phyloP scores from a whole-genome alignment of 2,797 vertebrate species.

The Brachyrhaphis roseni region DNA sequence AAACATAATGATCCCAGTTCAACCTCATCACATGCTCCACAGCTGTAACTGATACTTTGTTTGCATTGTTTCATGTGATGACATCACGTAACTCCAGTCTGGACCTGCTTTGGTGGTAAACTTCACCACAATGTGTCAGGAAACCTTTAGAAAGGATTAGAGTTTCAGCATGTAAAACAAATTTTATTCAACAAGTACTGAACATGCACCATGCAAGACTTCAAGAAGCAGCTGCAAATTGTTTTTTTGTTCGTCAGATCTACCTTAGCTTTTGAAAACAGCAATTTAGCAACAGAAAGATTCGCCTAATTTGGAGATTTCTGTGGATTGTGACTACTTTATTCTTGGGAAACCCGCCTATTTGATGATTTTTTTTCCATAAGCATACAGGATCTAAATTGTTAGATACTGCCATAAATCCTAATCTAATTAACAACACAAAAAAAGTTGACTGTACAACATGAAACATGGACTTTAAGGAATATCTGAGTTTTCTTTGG shows the following conservation, averaged over 20 bases:
- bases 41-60: constrained; percentile 43
- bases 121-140: constrained; percentile 27
- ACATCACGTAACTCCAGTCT: constrained; percentile 57
- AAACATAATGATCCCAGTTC: constrained; percentile 25
- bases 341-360: too few species aligned
- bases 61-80: constrained; percentile 49
- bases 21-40: constrained; percentile 29
- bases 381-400: background rate
- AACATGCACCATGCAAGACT: background rate
- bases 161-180: background rate
- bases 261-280: background rate
- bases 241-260: background rate
- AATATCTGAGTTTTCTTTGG: constrained; percentile 24
- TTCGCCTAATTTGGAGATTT: too few species aligned
- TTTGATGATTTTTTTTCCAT: too few species aligned
- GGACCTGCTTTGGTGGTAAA: constrained; percentile 32
- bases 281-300: background rate
- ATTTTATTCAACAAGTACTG: background rate
- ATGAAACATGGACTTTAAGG: constrained; percentile 58
- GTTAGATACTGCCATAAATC: background rate
- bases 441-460: constrained; percentile 52
- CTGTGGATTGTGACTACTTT: too few species aligned
- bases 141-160: constrained; percentile 10
- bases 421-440: constrained; percentile 32
- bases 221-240: background rate